Base-by-base conservation (phyloP, 2,888 invertebrate species). In the Gymnocheta viridis region DNA sequence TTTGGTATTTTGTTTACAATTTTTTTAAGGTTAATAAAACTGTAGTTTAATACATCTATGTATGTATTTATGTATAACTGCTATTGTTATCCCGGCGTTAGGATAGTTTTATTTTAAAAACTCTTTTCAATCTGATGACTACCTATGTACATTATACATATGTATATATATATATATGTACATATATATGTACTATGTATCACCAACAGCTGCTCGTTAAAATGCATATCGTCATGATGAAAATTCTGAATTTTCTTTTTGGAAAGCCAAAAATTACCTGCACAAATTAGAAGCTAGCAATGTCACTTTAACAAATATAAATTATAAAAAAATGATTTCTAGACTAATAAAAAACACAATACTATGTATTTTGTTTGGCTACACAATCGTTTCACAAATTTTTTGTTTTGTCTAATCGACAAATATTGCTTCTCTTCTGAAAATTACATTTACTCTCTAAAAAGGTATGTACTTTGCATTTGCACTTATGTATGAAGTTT, bases 171-270 rank as follows among this genome's bases (percentile, higher is more conserved):
- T n/a, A n/a, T 19, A 35, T 35, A 58, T 19, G 4, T 44, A 24
- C 14, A 29, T 17, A 22, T 32, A 35, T 35, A 24, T 29, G 22
- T 38, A 41, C 5, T 5, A 47, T 32, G 9, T 35, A 41, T 27
- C 29, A 54, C 27, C 22, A 47, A 76, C 76, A 76, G 66, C 64
- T 66, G 76, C 66, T 76, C 41, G 19, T 3, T 9, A 4, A 24
- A 54, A 58, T 35, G 9, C 29, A 14, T 24, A n/a, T n/a, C n/a
- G n/a, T n/a, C n/a, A n/a, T n/a, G n/a, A n/a, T n/a, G n/a, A n/a
- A n/a, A n/a, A n/a, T n/a, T n/a, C n/a, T n/a, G n/a, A n/a, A n/a
- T 1, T 44, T 58, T 22, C 27, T 60, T n/a, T 17, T n/a, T 7
- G 0, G 1, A 14, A 22, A n/a, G 12, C 29, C n/a, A 22, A 67